A percentile compares a stretch with the other conserved stretches of the same genome.
Conservation (phyloP, 2,888 invertebrate species). For the Nyleta sp. region DNA sequence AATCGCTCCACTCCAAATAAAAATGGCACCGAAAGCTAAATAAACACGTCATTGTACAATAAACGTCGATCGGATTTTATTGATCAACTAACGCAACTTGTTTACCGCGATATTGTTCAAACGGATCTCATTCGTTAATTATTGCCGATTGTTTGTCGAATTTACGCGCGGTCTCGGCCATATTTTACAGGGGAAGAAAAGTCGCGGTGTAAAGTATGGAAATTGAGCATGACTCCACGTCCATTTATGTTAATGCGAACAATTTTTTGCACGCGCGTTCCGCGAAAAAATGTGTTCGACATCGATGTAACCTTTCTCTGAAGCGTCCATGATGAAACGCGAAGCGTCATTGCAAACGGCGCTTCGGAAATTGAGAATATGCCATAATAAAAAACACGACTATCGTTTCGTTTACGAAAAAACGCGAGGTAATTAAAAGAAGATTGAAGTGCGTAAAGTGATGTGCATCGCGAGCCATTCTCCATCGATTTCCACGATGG, state of each 20-base stretch:
- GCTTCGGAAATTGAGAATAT: slow-evolving; percentile 11
- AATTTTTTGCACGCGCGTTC: slow-evolving; percentile 43
- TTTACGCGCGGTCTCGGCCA: slow-evolving; percentile 1
- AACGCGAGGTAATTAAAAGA: slow-evolving; percentile 13
- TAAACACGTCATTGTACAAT: slow-evolving; percentile 40
- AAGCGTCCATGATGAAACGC: slow-evolving; percentile 33
- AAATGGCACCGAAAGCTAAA: slow-evolving; percentile 54
- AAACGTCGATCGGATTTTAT: slow-evolving; percentile 25
- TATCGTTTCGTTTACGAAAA: slow-evolving; percentile 17
- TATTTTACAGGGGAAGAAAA: slow-evolving; percentile 16
- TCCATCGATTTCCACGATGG: slow-evolving; percentile 28
- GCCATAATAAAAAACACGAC: slow-evolving; percentile 9
- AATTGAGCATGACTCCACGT: slow-evolving; percentile 34
- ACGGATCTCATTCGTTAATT: too few relatives aligned
- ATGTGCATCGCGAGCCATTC: slow-evolving; percentile 9
- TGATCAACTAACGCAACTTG: slow-evolving; percentile 39
- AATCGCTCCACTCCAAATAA: slow-evolving; percentile 39
- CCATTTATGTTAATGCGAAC: slow-evolving; percentile 44
- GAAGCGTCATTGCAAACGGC: slow-evolving; percentile 29
- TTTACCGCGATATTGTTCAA: too few relatives aligned
- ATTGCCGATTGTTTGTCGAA: slow-evolving; percentile 31
- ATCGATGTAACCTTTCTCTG: slow-evolving; percentile 24
- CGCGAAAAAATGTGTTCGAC: slow-evolving; percentile 26
- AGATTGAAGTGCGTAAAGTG: slow-evolving; percentile 13
- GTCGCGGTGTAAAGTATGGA: slow-evolving; percentile 34